A percentile compares a stretch with the other conserved stretches of the same genome.
phyloP scores from a whole-genome alignment of 1,140 invertebrate genomes.

The Calephelis virginiensis region DNA sequence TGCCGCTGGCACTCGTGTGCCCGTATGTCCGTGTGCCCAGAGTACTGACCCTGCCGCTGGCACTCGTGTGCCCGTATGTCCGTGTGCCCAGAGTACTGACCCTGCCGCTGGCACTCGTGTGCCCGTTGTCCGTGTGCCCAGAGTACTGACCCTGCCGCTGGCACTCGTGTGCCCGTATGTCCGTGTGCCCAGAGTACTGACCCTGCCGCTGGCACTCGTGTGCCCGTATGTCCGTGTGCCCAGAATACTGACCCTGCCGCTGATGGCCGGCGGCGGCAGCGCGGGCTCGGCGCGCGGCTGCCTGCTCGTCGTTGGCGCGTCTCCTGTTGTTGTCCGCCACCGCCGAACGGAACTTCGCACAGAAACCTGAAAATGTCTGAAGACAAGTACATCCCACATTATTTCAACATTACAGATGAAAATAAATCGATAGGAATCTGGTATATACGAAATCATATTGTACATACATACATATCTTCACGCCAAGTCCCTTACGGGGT shows the following conservation, averaged over 20 bases:
- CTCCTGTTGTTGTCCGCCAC: constrained; percentile 90
- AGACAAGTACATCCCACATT: constrained; percentile 21
- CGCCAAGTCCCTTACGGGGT: too few relatives aligned
- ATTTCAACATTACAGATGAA: background rate
- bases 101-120: too few relatives aligned
- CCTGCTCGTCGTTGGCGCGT: constrained; percentile 89
- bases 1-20: constrained; percentile 16
- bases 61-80: too few relatives aligned
- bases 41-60: constrained; percentile 13
- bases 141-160: too few relatives aligned
- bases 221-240: background rate
- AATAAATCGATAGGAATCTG: too few relatives aligned
- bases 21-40: background rate
- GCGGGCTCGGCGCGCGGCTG: constrained; percentile 80
- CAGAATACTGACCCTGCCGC: background rate
- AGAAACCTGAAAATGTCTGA: constrained; percentile 85
- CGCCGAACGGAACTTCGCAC: constrained; percentile 89
- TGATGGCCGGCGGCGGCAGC: constrained; percentile 35
- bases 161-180: too few relatives aligned
- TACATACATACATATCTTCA: too few relatives aligned
- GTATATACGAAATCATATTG: too few relatives aligned
- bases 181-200: too few relatives aligned
- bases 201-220: too few relatives aligned
- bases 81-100: too few relatives aligned
- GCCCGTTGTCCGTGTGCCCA: too few relatives aligned